Evolutionary conservation across 2,113 vertebrate species (phyloP), one percentile per base, ranked within the genome.

Genomic region (Rhynchopsitta pachyrhyncha): DNA sequence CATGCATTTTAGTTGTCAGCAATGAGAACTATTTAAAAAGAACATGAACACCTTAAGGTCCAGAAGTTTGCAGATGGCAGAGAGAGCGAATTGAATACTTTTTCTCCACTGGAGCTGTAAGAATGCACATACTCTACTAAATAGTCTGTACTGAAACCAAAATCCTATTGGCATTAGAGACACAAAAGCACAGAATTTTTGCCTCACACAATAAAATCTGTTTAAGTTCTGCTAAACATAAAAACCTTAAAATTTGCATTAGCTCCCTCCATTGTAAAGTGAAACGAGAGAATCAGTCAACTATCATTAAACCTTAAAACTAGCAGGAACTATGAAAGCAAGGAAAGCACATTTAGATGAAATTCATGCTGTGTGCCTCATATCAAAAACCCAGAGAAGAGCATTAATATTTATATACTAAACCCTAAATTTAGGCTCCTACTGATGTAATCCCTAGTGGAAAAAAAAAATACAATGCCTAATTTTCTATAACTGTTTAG

Each of bases 331-430:
- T 69, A 46, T 44, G 82, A 86, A 82, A 74, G 29, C 63, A 81
- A 88, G 8, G 11, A 12, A 73, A 59, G 42, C 25, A 81, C 19
- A 49, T 22, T 70, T 28, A 68, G 27, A n/a, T 37, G 5, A 53
- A 68, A 77, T 64, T 39, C 49, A 42, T 37, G 18, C 41, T 20
- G n/a, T 7, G 14, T 15, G 33, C 27, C 39, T 77, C n/a, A 6
- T 33, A 73, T 17, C 16, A 63, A 52, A 8, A 80, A 31, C 13
- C 35, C 0, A 31, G 46, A 76, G 35, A 82, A 50, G 4, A 55
- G 8, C 0, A 0, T 35, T 80, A 3, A 0, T n/a, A 50, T 33
- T 88, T 68, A 46, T 25, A 62, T 7, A 37, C 22, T 22, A 81
- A 85, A 42, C 17, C 6, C 11, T 27, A 63, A 35, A 88, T 37